These are phyloP conservation scores for Temnothorax ravouxi DNA, from an alignment of 2,888 invertebrate species.

Conservation along the genomic window DNA sequence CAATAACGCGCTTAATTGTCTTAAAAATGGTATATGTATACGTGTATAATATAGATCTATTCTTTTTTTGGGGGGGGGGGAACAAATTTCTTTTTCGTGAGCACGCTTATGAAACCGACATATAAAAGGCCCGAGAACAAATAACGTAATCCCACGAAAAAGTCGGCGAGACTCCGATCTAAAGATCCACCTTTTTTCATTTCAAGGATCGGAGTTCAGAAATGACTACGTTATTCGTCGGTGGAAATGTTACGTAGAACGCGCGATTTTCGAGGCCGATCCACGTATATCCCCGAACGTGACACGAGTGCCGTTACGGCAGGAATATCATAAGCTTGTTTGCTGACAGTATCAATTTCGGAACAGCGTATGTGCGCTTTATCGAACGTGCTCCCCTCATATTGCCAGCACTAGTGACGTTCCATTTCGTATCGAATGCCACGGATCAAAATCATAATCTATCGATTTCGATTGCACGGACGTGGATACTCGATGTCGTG, in stretches of 20 bases:
- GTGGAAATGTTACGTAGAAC: slow-evolving; percentile 44
- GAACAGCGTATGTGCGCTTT: slow-evolving; percentile 79
- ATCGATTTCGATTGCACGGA: slow-evolving; percentile 42
- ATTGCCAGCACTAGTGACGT: slow-evolving; percentile 67
- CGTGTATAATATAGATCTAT: slow-evolving; percentile 25
- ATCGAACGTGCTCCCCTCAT: slow-evolving; percentile 77
- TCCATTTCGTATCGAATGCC: slow-evolving; percentile 64
- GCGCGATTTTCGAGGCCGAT: slow-evolving; percentile 65
- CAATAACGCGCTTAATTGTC: slow-evolving; percentile 32
- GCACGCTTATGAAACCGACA: slow-evolving; percentile 16
- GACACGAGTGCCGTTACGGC: slow-evolving; percentile 67
- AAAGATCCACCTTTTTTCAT: slow-evolving; percentile 22
- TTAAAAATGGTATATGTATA: slow-evolving; percentile 32
- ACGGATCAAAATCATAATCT: slow-evolving; percentile 60
- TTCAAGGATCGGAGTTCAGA: slow-evolving; percentile 34
- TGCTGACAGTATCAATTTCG: slow-evolving; percentile 83
- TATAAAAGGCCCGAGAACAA: slow-evolving; percentile 38
- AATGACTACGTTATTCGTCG: slow-evolving; percentile 51
- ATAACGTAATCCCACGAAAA: slow-evolving; percentile 41
- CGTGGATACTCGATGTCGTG: slow-evolving; percentile 21
- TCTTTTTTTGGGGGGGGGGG: background rate
- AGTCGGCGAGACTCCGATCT: background rate
- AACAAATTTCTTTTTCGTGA: slow-evolving; percentile 13
- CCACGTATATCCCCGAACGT: slow-evolving; percentile 71
- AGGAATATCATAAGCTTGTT: slow-evolving; percentile 78